A percentile compares a stretch with the other conserved stretches of the same genome.
phyloP scores from a whole-genome alignment of 1,140 invertebrate genomes.

The Ganaspis sp. region DNA sequence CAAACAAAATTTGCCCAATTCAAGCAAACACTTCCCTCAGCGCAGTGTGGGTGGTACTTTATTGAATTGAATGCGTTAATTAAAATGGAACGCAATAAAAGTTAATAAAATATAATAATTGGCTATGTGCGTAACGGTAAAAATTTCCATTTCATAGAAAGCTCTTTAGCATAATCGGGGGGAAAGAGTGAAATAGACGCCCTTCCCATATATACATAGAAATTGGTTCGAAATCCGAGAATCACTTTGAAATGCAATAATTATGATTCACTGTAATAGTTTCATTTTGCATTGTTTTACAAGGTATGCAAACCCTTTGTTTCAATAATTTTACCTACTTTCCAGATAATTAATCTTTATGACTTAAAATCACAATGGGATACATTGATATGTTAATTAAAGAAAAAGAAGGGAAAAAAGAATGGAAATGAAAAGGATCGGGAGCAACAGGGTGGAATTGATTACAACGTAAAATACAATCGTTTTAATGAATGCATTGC shows the following conservation, averaged over 20 bases:
- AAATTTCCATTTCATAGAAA: neutral
- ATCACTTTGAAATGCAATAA: neutral
- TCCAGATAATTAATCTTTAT: conserved; percentile 30
- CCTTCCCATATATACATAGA: neutral
- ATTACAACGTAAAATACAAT: conserved; percentile 27
- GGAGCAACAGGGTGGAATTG: conserved; percentile 29
- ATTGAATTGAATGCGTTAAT: no score
- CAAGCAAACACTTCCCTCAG: no score
- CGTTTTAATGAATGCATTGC: conserved; percentile 18
- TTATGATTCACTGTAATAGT: conserved; percentile 3
- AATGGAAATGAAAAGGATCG: conserved; percentile 27
- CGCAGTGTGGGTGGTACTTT: no score
- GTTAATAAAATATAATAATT: no score
- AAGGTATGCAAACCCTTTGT: conserved; percentile 4
- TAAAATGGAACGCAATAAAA: no score
- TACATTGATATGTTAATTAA: conserved; percentile 30
- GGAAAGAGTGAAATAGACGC: neutral
- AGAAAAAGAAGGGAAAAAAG: neutral
- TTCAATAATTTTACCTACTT: conserved; percentile 29
- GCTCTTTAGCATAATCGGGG: neutral
- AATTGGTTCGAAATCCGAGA: neutral
- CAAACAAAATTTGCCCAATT: no score
- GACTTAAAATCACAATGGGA: conserved; percentile 27
- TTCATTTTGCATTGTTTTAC: conserved; percentile 22
- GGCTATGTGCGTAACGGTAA: no score